Evolutionary conservation across 2,797 vertebrate genomes (phyloP), one percentile per base, ranked within the genome.

Genomic region (Crypturellus tataupa): DNA sequence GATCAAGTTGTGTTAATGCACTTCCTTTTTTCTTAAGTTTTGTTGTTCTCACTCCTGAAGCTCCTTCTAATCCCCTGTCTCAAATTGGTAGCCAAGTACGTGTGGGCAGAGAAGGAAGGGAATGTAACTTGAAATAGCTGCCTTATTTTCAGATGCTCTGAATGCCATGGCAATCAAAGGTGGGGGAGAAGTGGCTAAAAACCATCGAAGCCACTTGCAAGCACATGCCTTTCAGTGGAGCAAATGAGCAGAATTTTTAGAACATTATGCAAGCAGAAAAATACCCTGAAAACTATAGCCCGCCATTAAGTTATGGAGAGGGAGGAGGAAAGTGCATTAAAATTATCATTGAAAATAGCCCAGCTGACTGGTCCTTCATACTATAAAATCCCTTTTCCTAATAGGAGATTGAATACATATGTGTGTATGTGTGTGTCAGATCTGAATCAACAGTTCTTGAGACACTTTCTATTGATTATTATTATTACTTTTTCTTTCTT

Each of bases 161-260:
- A 79, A 83, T 80, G 44, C 71, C 77, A 79, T 87, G 86, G 96
- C 90, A 93, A 89, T 92, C 80, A 89, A 42, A 88, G 80, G 59
- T 62, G 35, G 59, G 60, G 60, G 88, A 23, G 25, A 83, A 93
- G 76, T 92, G 90, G 90, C 88, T 93, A 90, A 93, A 95, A 95
- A 69, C 65, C 93, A 94, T 95, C 92, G 93, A 90, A 96, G 78
- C 86, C 92, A 93, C 94, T 96, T 95, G 49, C 84, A 96, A 95
- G 64, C 92, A 96, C 65, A 72, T 93, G 96, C 65, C 55, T 94
- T 90, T 87, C 80, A 92, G 72, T 67, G 79, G 59, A 87, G 81
- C 24, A 89, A 94, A 92, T 27, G 49, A 89, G 37, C 29, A 92
- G 79, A 70, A 87, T 75, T 95, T 92, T 92, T 75, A 85, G 46